phyloP scores from a whole-genome alignment of 1,140 invertebrate species.

The Drosophila funebris region DNA sequence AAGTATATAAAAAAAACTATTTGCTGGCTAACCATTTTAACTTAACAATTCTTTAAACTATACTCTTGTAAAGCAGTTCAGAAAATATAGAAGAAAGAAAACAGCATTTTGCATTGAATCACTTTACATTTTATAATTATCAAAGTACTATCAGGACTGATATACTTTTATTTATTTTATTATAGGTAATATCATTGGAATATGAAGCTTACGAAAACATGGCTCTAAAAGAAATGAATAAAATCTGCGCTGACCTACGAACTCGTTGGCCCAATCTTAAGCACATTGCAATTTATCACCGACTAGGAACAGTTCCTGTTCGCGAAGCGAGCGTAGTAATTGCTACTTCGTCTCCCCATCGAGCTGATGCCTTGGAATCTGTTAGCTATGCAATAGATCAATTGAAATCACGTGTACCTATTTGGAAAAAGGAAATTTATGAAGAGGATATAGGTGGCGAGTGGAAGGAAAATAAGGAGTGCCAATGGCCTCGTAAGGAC shows the following conservation, averaged over 20 bases:
- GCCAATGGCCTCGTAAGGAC: slow-evolving; percentile 86
- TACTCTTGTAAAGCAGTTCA: too few species aligned
- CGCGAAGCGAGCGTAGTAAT: slow-evolving; percentile 95
- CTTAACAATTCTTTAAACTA: too few species aligned
- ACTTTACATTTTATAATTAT: too few species aligned
- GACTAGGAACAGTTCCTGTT: slow-evolving; percentile 93
- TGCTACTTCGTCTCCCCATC: slow-evolving; percentile 94
- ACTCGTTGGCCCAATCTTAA: slow-evolving; percentile 89
- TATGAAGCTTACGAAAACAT: slow-evolving; percentile 98
- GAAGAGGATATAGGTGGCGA: slow-evolving; percentile 84
- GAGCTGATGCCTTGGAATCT: slow-evolving; percentile 92
- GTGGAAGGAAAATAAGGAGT: slow-evolving; percentile 93
- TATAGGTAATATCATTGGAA: slow-evolving; percentile 90
- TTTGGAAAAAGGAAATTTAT: slow-evolving; percentile 99
- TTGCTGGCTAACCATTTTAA: too few species aligned
- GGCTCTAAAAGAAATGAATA: slow-evolving; percentile 93
- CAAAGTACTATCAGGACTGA: too few species aligned
- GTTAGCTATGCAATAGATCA: slow-evolving; percentile 93
- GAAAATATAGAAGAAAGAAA: too few species aligned
- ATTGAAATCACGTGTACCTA: slow-evolving; percentile 94
- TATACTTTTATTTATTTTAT: too few species aligned
- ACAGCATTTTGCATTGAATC: too few species aligned
- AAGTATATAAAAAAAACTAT: too few species aligned
- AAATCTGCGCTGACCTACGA: slow-evolving; percentile 90
- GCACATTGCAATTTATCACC: slow-evolving; percentile 92